phyloP scores from a whole-genome alignment of 2,797 vertebrate species.

The Picus viridis region DNA sequence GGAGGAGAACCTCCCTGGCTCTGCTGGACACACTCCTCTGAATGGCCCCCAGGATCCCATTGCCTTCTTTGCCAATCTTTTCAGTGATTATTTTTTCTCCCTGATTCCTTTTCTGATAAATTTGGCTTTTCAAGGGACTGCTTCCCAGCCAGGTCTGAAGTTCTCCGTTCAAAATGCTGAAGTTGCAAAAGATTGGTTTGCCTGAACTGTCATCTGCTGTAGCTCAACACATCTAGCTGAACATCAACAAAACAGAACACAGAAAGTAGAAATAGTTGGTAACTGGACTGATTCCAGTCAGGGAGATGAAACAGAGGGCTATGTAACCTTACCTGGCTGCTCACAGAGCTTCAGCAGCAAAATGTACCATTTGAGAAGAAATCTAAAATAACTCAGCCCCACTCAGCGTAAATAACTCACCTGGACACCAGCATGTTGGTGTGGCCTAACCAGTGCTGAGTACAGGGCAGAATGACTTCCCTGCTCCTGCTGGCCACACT shows the following conservation, averaged over 20 bases:
- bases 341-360: not conserved
- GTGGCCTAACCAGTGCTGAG: too few species aligned
- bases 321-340: not conserved
- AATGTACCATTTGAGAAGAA: not conserved
- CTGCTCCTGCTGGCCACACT: too few species aligned
- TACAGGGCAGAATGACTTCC: too few species aligned
- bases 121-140: not conserved
- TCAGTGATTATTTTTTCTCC: not conserved
- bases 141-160: not conserved
- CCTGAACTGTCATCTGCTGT: not conserved
- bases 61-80: not conserved
- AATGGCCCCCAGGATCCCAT: too few species aligned
- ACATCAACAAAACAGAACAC: not conserved
- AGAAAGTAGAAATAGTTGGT: not conserved
- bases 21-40: too few species aligned
- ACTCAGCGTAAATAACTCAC: not conserved
- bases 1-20: too few species aligned
- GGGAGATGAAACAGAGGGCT: not conserved
- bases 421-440: not conserved
- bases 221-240: not conserved
- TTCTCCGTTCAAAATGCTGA: not conserved
- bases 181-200: not conserved
- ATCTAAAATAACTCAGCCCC: not conserved
- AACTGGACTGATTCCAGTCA: not conserved
- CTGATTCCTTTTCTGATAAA: not conserved